Evolutionary conservation across 2,888 invertebrate genomes (phyloP).

Genomic region (Parnassius mnemosyne): DNA sequence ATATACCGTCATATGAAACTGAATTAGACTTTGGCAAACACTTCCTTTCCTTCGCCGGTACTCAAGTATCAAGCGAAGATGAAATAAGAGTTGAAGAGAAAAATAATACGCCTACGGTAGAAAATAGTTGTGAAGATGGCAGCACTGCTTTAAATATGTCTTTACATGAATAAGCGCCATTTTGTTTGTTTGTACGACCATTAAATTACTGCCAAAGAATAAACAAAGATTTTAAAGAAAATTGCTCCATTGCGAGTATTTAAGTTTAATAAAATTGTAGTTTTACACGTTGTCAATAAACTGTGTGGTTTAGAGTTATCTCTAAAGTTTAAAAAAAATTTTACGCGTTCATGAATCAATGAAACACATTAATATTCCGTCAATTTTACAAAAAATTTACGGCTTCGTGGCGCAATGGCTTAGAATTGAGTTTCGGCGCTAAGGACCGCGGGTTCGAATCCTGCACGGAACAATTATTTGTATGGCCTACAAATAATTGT

Average conservation of each 20-base stretch:
- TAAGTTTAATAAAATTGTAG: background rate
- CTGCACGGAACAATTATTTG: too few relatives aligned
- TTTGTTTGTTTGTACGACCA: slow-evolving; percentile 33
- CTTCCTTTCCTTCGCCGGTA: slow-evolving; percentile 53
- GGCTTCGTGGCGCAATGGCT: too few relatives aligned
- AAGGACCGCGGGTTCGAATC: too few relatives aligned
- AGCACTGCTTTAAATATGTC: slow-evolving; percentile 62
- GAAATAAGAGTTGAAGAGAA: slow-evolving; percentile 38
- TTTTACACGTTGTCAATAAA: slow-evolving; percentile 11
- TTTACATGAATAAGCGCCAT: slow-evolving; percentile 51
- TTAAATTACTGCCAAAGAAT: slow-evolving; percentile 52
- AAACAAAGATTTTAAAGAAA: slow-evolving; percentile 41
- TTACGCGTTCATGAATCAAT: too few relatives aligned
- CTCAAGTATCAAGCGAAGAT: slow-evolving; percentile 59
- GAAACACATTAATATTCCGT: too few relatives aligned
- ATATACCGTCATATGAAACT: slow-evolving; percentile 41
- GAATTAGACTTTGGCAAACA: slow-evolving; percentile 71
- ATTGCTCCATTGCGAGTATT: slow-evolving; percentile 3
- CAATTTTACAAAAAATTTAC: too few relatives aligned
- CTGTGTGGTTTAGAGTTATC: too few relatives aligned
- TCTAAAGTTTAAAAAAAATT: too few relatives aligned
- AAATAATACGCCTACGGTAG: slow-evolving; percentile 34
- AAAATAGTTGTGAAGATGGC: slow-evolving; percentile 40
- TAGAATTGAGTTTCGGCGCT: too few relatives aligned
- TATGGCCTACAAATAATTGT: too few relatives aligned